A percentile compares a stretch with the other conserved stretches of the same genome.
These are phyloP conservation scores for Dipodomys ordii DNA, from an alignment of 2,113 vertebrate genomes.

Conservation along the genomic window DNA sequence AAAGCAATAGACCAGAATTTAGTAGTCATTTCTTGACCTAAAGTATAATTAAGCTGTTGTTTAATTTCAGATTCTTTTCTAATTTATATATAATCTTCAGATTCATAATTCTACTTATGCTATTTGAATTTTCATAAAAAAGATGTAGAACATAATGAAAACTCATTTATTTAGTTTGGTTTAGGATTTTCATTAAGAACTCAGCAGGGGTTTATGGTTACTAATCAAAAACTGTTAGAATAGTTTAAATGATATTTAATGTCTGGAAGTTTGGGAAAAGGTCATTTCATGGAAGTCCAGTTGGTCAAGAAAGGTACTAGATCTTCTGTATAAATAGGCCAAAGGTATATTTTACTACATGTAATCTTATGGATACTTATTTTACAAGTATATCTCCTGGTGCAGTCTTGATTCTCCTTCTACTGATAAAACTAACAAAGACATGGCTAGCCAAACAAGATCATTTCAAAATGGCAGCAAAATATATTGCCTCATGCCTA, in stretches of 20 bases:
- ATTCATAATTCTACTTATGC: slow-evolving; percentile 45
- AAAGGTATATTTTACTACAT: not conserved
- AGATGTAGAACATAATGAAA: slow-evolving; percentile 43
- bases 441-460: not conserved
- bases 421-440: not conserved
- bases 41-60: slow-evolving; percentile 22
- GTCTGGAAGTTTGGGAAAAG: slow-evolving; percentile 7
- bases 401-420: not conserved
- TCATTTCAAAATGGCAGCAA: not conserved
- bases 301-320: not conserved
- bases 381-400: not conserved
- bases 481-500: not conserved
- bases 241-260: slow-evolving; percentile 2
- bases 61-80: slow-evolving; percentile 49
- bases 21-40: slow-evolving; percentile 17
- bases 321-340: not conserved
- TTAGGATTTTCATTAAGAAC: slow-evolving; percentile 67
- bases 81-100: slow-evolving; percentile 38
- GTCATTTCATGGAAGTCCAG: slow-evolving; percentile 32
- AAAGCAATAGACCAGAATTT: not conserved
- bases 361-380: not conserved
- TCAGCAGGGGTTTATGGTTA: slow-evolving; percentile 29
- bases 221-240: slow-evolving; percentile 62
- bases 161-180: slow-evolving; percentile 58
- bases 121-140: not conserved